phyloP scores from a whole-genome alignment of 2,113 vertebrate species.

The Coptodon rendalli region DNA sequence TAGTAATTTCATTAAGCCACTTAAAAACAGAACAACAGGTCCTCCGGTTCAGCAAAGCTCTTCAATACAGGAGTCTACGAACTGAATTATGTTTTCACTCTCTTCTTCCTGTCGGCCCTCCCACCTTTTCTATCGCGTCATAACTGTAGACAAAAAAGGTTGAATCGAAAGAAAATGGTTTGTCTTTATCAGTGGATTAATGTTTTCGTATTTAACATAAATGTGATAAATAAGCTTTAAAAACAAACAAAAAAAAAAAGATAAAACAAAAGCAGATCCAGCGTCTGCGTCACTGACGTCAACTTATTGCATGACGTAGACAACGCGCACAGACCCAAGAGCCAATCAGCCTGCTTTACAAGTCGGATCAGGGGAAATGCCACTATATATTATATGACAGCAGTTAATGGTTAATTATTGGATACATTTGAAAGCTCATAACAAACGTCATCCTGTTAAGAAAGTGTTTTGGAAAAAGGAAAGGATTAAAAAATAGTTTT shows the following conservation, averaged over 20 bases:
- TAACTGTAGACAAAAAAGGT: background rate
- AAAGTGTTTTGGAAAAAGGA: background rate
- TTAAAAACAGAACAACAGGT: background rate
- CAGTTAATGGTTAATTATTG: background rate
- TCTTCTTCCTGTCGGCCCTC: slow-evolving; percentile 19
- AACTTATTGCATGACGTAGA: background rate
- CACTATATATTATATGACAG: background rate
- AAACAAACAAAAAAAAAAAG: background rate
- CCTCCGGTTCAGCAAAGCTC: background rate
- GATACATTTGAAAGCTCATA: background rate
- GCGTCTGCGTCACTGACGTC: background rate
- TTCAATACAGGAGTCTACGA: background rate
- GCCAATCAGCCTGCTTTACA: background rate
- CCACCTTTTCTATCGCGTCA: background rate
- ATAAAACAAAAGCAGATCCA: background rate
- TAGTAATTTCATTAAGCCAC: background rate
- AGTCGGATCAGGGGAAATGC: background rate
- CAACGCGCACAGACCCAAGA: background rate
- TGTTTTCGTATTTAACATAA: background rate
- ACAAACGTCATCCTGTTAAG: background rate
- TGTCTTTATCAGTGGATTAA: rapidly evolving
- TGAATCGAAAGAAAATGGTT: background rate
- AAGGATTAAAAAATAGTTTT: background rate
- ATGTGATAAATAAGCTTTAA: background rate
- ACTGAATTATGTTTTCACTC: background rate